A percentile compares a stretch with the other conserved stretches of the same genome.
Evolutionary conservation across 1,140 invertebrate genomes (phyloP).

Genomic region (Pogonus chalceus): DNA sequence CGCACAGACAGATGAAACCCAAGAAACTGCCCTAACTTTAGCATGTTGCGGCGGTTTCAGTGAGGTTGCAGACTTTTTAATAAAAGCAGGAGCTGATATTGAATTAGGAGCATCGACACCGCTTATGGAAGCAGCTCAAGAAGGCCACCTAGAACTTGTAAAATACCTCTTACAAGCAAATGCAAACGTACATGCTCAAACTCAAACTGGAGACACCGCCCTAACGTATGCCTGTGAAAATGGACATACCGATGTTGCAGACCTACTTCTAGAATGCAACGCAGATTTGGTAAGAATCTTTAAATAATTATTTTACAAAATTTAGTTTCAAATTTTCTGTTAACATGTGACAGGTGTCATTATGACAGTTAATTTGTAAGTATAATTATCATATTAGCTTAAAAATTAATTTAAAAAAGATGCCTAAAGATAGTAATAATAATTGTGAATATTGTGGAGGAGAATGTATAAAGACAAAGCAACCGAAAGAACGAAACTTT

Average conservation of each 20-base stretch:
- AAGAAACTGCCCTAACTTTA: conserved; percentile 93
- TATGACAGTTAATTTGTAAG: too few relatives aligned
- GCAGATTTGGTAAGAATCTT: conserved; percentile 75
- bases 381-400: too few relatives aligned
- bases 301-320: too few relatives aligned
- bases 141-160: conserved; percentile 91
- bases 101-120: conserved; percentile 95
- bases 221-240: conserved; percentile 95
- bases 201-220: conserved; percentile 93
- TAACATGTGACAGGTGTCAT: too few relatives aligned
- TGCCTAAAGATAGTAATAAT: too few relatives aligned
- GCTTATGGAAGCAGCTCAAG: conserved; percentile 96
- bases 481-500: too few relatives aligned
- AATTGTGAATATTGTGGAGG: too few relatives aligned
- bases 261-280: conserved; percentile 77
- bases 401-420: too few relatives aligned
- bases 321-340: too few relatives aligned
- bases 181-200: conserved; percentile 88
- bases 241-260: conserved; percentile 88
- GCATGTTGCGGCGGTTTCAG: conserved; percentile 96
- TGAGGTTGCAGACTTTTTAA: conserved; percentile 94
- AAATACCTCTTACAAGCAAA: conserved; percentile 71
- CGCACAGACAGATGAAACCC: conserved; percentile 95
- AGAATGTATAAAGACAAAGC: too few relatives aligned
- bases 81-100: conserved; percentile 90